Base-by-base conservation (phyloP, 1,140 invertebrate genomes). In the Bradynema listronoti region DNA sequence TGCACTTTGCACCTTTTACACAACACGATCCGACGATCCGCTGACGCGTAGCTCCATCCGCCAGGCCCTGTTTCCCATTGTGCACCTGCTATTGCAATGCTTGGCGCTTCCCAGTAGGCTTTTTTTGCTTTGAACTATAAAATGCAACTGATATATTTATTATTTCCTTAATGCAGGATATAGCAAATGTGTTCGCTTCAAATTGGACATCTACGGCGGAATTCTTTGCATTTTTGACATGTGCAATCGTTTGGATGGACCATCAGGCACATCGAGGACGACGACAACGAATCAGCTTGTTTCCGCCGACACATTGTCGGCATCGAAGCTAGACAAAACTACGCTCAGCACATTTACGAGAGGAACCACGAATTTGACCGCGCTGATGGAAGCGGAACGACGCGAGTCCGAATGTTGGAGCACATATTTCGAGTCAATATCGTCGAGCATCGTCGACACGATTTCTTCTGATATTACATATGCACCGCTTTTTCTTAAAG, bases 381-480 rank as follows among this genome's bases (percentile, higher is more conserved):
- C 1, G 25, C 22, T 64, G 61, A 53, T 64, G 45, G 24, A 41
- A 19, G 22, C 42, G 22, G 22, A 43, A 4, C 4, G 51, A 36
- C 25, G 34, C 9, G 34, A 46, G n/a, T 30, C 45, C 34, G 39
- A 56, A 19, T 19, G 53, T 4, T 64, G 62, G 62, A 50, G 22
- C 3, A 24, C 43, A 36, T 39, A 61, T 2, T 66, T 64, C 29
- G 36, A 39, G 22, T 34, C 47, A 24, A 25, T 64, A 52, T 47
- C 41, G 5, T 43, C 41, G 30, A 33, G 62, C 45, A 51, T 64
- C 39, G 52, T 64, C 27, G 50, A 36, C 27, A 54, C 62, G 2
- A 45, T 64, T 14, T 27, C 51, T 9, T 65, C 50, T 3, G 62
- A 64, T 56, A 55, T 64, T 39, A 64, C 47, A 27, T 64, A 61